These are phyloP conservation scores for Noctua fimbriata DNA, from an alignment of 2,888 invertebrate genomes.

Conservation along the genomic window DNA sequence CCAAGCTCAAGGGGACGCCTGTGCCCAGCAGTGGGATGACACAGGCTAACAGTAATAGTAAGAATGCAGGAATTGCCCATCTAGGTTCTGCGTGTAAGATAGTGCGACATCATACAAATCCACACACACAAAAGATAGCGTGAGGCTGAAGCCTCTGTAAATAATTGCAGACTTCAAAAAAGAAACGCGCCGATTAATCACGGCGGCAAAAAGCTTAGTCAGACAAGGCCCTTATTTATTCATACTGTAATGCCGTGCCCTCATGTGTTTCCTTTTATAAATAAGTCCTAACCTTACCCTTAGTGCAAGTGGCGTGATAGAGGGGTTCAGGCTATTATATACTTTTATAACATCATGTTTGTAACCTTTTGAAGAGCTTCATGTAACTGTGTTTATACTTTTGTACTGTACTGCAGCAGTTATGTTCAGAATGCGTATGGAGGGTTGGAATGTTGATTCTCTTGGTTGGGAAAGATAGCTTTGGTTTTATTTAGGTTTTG, in stretches of 20 bases:
- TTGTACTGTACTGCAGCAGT: not conserved
- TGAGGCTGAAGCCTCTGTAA: not conserved
- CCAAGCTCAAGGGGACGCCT: too few species aligned
- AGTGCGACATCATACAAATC: not conserved
- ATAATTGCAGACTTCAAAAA: conserved; percentile 4
- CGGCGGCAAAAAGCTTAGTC: not conserved
- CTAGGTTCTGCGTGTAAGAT: not conserved
- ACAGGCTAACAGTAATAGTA: too few species aligned
- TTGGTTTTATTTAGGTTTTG: not conserved
- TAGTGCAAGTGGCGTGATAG: not conserved
- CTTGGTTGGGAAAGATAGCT: not conserved
- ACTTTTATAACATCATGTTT: not conserved
- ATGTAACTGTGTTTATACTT: not conserved
- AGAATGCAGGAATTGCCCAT: not conserved
- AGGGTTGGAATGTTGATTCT: not conserved
- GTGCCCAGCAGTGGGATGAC: too few species aligned
- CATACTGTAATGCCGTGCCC: conserved; percentile 10
- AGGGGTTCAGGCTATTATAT: not conserved
- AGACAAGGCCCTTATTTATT: conserved; percentile 17
- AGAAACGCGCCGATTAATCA: not conserved
- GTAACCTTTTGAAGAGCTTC: not conserved
- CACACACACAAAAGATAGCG: not conserved
- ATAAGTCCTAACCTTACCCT: conserved; percentile 1
- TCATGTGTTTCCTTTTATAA: conserved; percentile 7
- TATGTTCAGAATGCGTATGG: not conserved